phyloP scores from a whole-genome alignment of 2,113 vertebrate species.

The Osmerus mordax region DNA sequence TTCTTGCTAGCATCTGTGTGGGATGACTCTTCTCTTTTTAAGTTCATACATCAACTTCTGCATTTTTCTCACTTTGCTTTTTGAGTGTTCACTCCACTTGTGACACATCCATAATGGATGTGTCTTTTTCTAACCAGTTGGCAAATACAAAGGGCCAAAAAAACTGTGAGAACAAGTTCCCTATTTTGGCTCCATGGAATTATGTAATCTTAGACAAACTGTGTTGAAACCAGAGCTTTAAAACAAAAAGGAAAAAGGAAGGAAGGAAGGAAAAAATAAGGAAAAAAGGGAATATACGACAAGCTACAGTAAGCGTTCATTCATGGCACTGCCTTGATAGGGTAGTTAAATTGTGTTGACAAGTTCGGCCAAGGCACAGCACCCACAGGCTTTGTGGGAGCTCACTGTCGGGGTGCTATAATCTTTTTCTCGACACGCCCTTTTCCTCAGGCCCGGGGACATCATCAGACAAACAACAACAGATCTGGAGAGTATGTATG shows the following conservation, averaged over 20 bases:
- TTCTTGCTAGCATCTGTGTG: neutral
- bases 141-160: no score
- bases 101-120: neutral
- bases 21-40: neutral
- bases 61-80: no score
- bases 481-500: neutral
- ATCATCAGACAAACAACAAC: constrained; percentile 13
- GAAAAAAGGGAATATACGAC: no score
- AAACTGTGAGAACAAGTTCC: no score
- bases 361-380: constrained; percentile 12
- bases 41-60: neutral
- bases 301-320: neutral
- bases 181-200: no score
- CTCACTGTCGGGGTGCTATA: constrained; percentile 2
- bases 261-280: no score
- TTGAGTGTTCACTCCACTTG: neutral
- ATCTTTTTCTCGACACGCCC: constrained; percentile 20
- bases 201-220: no score
- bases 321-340: constrained; percentile 4
- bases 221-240: no score
- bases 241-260: no score
- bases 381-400: neutral
- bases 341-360: constrained; percentile 25
- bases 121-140: neutral
- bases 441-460: neutral